These are phyloP conservation scores for Epinotia demarniana DNA, from an alignment of 2,888 invertebrate species.

Conservation along the genomic window DNA sequence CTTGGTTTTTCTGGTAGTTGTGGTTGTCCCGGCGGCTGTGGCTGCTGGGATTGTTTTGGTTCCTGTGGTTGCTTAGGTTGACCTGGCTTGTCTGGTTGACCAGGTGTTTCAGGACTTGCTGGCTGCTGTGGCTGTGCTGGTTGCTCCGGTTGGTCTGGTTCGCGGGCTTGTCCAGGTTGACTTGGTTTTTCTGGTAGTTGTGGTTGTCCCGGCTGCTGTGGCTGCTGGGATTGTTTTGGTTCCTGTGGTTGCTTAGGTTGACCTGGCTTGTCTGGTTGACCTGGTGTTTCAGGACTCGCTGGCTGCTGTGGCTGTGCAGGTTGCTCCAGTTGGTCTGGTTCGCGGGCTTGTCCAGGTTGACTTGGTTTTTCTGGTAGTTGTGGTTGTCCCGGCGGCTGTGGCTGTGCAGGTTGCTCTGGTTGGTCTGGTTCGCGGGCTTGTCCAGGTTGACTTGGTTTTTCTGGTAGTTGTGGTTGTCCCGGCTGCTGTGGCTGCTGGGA, in stretches of 20 bases:
- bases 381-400: no score
- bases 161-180: constrained; percentile 5
- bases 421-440: no score
- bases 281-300: background rate
- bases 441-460: no score
- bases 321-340: constrained; percentile 12
- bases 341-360: background rate
- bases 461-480: no score
- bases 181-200: no score
- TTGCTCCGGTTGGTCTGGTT: background rate
- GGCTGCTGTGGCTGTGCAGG: background rate
- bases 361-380: no score
- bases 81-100: constrained; percentile 11
- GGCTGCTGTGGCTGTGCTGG: background rate
- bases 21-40: background rate
- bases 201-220: constrained; percentile 14
- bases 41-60: background rate
- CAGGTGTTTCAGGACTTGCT: constrained; percentile 7
- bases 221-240: constrained; percentile 21
- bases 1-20: no score
- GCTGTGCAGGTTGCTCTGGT: no score
- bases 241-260: constrained; percentile 10
- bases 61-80: constrained; percentile 7
- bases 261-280: background rate
- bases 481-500: background rate